A percentile compares a stretch with the other conserved stretches of the same genome.
These are phyloP conservation scores for Datnioides undecimradiatus DNA, from an alignment of 2,113 vertebrate genomes.

Conservation along the genomic window DNA sequence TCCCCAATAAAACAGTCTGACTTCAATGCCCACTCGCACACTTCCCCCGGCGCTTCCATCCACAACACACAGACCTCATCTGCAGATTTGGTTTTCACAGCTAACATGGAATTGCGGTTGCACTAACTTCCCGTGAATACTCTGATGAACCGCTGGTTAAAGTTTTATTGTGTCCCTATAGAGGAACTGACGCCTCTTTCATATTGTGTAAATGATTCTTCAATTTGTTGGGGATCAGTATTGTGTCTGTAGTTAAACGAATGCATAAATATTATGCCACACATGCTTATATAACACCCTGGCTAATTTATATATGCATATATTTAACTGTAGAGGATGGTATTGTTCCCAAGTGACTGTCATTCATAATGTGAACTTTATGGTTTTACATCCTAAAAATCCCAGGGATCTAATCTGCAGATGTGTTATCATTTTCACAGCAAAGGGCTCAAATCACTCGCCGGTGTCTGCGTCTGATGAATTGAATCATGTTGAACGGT, in stretches of 20 bases:
- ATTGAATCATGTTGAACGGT: background rate
- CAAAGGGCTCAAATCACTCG: background rate
- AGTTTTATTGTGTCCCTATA: no score
- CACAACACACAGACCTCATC: background rate
- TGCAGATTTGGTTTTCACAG: background rate
- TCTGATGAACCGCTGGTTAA: no score
- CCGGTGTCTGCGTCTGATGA: background rate
- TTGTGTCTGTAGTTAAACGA: no score
- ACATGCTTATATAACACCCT: background rate
- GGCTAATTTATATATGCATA: background rate
- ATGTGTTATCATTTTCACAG: background rate
- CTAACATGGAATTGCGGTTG: background rate
- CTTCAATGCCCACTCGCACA: background rate
- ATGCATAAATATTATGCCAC: background rate
- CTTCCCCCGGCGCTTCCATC: background rate
- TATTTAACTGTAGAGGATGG: background rate
- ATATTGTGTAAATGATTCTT: no score
- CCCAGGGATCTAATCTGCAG: background rate
- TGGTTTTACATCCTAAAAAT: background rate
- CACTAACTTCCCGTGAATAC: background rate
- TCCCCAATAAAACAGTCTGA: background rate
- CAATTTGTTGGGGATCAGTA: no score
- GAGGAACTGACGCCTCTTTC: no score
- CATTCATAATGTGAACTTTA: background rate
- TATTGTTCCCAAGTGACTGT: background rate